Percentiles rank a stretch among this genome's conserved stretches.
Conservation (phyloP, 2,888 invertebrate genomes). For the Mycalesis mineus region DNA sequence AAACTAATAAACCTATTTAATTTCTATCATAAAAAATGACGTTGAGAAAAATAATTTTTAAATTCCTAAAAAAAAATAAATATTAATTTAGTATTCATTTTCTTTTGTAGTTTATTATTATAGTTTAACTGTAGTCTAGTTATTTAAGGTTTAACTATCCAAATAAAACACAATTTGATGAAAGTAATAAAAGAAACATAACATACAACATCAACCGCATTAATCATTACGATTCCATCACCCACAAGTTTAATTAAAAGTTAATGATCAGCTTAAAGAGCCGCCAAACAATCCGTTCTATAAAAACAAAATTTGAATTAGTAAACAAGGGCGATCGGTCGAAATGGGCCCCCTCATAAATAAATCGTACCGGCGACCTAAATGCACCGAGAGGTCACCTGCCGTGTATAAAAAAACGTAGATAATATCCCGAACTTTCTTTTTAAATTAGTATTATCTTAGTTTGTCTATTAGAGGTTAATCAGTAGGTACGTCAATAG, state of each 20-base stretch:
- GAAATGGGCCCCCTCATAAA: slow-evolving; percentile 23
- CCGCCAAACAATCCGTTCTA: slow-evolving; percentile 20
- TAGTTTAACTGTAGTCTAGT: too few species aligned
- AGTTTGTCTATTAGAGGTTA: background rate
- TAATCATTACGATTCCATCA: slow-evolving; percentile 25
- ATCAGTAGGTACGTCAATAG: too few species aligned
- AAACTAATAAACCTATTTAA: too few species aligned
- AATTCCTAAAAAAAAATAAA: too few species aligned
- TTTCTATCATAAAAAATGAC: too few species aligned
- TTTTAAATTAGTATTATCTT: slow-evolving; percentile 4
- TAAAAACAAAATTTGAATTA: slow-evolving; percentile 26
- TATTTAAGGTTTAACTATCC: slow-evolving; percentile 7
- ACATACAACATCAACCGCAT: slow-evolving; percentile 21
- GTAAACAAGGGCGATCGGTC: slow-evolving; percentile 25
- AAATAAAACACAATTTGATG: slow-evolving; percentile 15
- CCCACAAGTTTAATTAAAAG: slow-evolving; percentile 24
- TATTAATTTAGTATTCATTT: too few species aligned
- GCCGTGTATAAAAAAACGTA: slow-evolving; percentile 17
- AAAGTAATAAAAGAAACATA: slow-evolving; percentile 18
- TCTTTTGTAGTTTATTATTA: too few species aligned
- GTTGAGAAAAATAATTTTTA: too few species aligned
- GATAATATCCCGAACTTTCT: background rate
- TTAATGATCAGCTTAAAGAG: slow-evolving; percentile 23
- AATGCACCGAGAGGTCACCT: slow-evolving; percentile 25
- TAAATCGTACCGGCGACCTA: slow-evolving; percentile 25